A percentile compares a stretch with the other conserved stretches of the same genome.
Conservation (phyloP, 2,797 vertebrate genomes). For the Ispidina lecontei region DNA sequence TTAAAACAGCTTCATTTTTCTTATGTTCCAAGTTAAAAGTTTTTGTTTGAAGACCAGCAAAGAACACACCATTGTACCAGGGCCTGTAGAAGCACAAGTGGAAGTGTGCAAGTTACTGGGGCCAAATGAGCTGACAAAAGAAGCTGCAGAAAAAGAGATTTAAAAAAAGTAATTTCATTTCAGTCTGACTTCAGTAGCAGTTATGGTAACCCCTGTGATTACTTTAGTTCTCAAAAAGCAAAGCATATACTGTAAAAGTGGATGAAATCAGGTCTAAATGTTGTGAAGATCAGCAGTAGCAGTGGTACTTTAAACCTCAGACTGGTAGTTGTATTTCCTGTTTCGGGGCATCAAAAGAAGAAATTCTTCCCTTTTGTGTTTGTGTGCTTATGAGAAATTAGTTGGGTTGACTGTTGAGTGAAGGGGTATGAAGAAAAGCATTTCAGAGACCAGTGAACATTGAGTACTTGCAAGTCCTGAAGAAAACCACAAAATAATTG, state of each 20-base stretch:
- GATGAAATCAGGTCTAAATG: neutral
- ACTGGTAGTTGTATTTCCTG: neutral
- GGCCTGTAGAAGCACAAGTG: neutral
- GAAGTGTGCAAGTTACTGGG: neutral
- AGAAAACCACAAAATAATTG: neutral
- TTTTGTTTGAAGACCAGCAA: neutral
- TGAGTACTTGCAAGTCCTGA: neutral
- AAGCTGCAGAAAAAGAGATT: neutral
- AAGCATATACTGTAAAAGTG: neutral
- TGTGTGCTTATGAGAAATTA: neutral
- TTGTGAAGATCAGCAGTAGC: neutral
- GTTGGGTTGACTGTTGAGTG: neutral
- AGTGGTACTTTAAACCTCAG: neutral
- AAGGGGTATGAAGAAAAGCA: neutral
- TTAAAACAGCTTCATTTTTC: neutral
- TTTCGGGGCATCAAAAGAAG: neutral
- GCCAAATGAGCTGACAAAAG: neutral
- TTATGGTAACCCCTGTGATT: neutral
- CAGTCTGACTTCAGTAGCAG: neutral
- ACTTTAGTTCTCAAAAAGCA: neutral
- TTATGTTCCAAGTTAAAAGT: neutral
- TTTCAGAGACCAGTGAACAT: conserved; percentile 9
- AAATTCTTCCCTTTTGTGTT: neutral
- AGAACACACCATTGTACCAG: neutral
- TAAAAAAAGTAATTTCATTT: neutral